Percentiles rank a stretch among this genome's conserved stretches.
phyloP scores from a whole-genome alignment of 2,888 invertebrate species.

The Melangyna quadrimaculata region DNA sequence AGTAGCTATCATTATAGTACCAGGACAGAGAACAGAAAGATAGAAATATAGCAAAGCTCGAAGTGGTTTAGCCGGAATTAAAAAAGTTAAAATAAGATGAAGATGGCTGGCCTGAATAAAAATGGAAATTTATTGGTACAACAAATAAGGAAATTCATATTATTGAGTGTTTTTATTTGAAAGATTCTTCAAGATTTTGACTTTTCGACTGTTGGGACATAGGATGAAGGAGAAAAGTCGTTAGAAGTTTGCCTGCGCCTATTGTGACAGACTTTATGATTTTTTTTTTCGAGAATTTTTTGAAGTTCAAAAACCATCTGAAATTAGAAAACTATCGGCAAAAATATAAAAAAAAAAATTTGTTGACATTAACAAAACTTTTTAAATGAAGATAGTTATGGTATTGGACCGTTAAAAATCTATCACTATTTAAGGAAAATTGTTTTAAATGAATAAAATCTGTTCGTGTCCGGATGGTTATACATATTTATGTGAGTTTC shows the following conservation, averaged over 20 bases:
- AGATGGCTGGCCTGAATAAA: constrained; percentile 10
- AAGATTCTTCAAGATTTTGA: background rate
- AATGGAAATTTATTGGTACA: constrained; percentile 24
- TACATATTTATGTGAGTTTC: background rate
- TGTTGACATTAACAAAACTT: background rate
- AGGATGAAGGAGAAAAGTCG: background rate
- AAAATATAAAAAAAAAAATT: background rate
- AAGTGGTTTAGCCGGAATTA: constrained; percentile 40
- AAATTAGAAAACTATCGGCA: background rate
- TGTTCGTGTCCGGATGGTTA: background rate
- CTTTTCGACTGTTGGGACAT: background rate
- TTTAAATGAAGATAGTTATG: background rate
- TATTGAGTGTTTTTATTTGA: background rate
- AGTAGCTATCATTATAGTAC: background rate
- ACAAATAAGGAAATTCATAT: background rate
- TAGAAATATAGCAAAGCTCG: background rate
- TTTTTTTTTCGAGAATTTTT: background rate
- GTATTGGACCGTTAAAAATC: too few relatives aligned
- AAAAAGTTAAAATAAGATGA: constrained; percentile 40
- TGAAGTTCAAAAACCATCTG: background rate
- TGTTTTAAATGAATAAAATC: background rate
- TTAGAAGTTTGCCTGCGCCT: background rate
- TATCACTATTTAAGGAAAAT: background rate
- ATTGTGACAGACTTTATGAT: background rate
- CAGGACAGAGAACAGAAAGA: background rate